Base-by-base conservation (phyloP, 2,888 invertebrate species). In the Andrena bucephala region DNA sequence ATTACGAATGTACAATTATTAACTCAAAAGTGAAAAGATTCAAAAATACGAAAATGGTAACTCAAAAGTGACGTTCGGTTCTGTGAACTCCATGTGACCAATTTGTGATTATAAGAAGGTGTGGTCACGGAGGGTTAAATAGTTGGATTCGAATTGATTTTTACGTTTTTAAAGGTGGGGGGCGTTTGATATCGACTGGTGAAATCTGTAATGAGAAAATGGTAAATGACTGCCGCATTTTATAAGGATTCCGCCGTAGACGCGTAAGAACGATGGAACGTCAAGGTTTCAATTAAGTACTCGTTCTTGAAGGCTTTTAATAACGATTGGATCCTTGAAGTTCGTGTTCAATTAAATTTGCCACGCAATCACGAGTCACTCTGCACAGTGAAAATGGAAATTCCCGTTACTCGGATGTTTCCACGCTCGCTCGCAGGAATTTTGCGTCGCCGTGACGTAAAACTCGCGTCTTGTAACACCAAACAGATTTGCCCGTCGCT, bases 401-500 rank as follows among this genome's bases (percentile, higher is more conserved):
- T 52, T 62, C 27, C 3, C 24, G 50, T 50, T 50, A 8, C 31
- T 2, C 8, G 24, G 27, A 52, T 33, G 16, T 16, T 72, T 31
- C 50, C n/a, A 48, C 8, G 33, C 31, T 31, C 8, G 13, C 20
- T 0, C 4, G 24, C 8, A n/a, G 52, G 62, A 33, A 33, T 31
- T 60, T 60, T 8, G 27, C n/a, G 13, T 2, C 29, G 29, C 6
- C 5, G 31, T 7, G 48, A 20, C 27, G 59, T 27, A 36, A 63
- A 72, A 36, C 16, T 72, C 36, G 5, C 27, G 27, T 36, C 52
- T 72, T 63, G 63, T 65, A 65, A 52, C 72, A 24, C 63, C 72
- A 72, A 72, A 72, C 67, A 76, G 70, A 76, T 52, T 76, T 57
- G 29, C 24, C 60, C 63, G 27, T 60, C 48, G 62, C 57, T 76